Percentiles rank a stretch among this genome's conserved stretches.
phyloP scores from a whole-genome alignment of 2,888 invertebrate species.

The Clusia tigrina region DNA sequence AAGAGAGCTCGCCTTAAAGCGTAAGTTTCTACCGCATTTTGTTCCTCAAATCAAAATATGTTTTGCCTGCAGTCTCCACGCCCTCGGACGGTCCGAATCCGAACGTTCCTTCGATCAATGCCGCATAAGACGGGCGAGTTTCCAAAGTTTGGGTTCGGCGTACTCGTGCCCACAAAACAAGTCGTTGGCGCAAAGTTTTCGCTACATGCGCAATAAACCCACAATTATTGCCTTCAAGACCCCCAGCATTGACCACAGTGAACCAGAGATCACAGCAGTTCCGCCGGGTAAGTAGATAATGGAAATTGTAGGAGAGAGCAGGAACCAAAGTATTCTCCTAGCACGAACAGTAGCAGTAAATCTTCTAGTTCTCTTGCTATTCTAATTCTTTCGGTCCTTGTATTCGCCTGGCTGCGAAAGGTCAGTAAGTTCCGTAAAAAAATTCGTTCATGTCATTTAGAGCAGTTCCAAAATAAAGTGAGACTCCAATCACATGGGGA shows the following conservation, averaged over 20 bases:
- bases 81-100: constrained; percentile 75
- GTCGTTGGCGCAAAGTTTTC: constrained; percentile 83
- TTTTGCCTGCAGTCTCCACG: constrained; percentile 42
- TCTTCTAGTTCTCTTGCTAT: too few relatives aligned
- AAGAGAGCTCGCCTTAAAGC: constrained; percentile 74
- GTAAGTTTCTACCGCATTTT: constrained; percentile 73
- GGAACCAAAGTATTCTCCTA: background rate
- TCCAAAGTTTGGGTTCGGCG: constrained; percentile 73
- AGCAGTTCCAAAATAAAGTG: too few relatives aligned
- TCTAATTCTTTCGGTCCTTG: too few relatives aligned
- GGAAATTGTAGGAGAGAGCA: background rate
- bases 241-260: constrained; percentile 78
- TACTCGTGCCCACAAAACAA: constrained; percentile 81
- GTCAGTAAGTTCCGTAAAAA: too few relatives aligned
- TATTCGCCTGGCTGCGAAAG: too few relatives aligned
- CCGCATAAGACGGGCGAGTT: constrained; percentile 71
- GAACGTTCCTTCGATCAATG: constrained; percentile 78
- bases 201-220: constrained; percentile 90
- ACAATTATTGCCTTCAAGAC: constrained; percentile 88
- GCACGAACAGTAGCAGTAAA: too few relatives aligned
- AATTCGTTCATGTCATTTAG: too few relatives aligned
- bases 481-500: too few relatives aligned
- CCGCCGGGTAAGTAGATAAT: constrained; percentile 66
- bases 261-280: constrained; percentile 68
- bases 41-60: too few relatives aligned